Base-by-base conservation (phyloP, 35 echinoderm and acorn worm species). In the Diadema setosum region DNA sequence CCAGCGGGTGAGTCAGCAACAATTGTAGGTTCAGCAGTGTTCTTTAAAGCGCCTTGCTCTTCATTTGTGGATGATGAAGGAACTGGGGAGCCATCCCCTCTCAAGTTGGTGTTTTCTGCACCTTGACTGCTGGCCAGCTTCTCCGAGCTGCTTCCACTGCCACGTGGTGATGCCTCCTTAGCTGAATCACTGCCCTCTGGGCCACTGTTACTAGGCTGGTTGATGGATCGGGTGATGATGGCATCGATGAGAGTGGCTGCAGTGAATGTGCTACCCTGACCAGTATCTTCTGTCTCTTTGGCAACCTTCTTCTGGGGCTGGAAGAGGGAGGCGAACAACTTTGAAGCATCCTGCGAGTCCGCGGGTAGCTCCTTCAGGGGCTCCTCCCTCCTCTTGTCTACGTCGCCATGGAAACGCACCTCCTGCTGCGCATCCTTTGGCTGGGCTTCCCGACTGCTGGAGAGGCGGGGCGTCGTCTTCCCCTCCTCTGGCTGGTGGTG, bases 201-300 rank as follows among this genome's bases (percentile, higher is more conserved):
- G 16, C 26, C 76, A 15, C 89, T 86, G 11, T 48, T 3, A 43
- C 45, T 69, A 8, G 85, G 91, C 50, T 94, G 92, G 42, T 94
- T 94, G 78, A 94, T 94, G 33, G 92, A 94, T 23, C 87, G 45
- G 5, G 87, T 94, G 21, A 94, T 94, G 69, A 94, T 94, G 16
- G 88, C 92, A 81, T 94, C 92, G 73, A 94, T 94, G 56, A 94
- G 40, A 65, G 75, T 94, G 50, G 92, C 92, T 1, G 92, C 92
- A 3, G 92, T 94, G 5, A 94, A 70, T 3, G 90, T 75, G 36
- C 70, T 89, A 9, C 70, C 70, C n/a, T 78, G 73, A 8, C 39
- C 73, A 4, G 26, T 80, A 5, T 32, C 75, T 83, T 36, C 55
- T 75, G n/a, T 44, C 60, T 16, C 55, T 82, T 58, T 73, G 4